Evolutionary conservation across 2,888 invertebrate genomes (phyloP).

Genomic region (Drosophila trichaetosa): DNA sequence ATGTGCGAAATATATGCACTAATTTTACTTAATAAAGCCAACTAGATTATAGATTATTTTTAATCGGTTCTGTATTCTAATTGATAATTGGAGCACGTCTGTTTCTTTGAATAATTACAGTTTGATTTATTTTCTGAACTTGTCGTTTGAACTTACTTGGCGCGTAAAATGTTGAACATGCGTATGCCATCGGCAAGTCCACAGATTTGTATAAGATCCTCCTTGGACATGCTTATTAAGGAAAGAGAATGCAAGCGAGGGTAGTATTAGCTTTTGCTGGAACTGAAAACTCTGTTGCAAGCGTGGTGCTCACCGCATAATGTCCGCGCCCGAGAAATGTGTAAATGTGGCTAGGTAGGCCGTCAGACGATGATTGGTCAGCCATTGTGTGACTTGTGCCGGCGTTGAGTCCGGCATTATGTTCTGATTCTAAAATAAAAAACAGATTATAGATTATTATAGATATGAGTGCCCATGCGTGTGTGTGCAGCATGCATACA

Average conservation of each 20-base stretch:
- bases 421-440: constrained; percentile 84
- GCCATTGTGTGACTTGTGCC: constrained; percentile 92
- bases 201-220: constrained; percentile 97
- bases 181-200: constrained; percentile 97
- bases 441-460: neutral
- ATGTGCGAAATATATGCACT: no score
- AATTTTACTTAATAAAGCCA: no score
- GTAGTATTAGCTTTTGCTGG: neutral
- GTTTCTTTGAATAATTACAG: neutral
- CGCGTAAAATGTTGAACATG: constrained; percentile 94
- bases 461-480: no score
- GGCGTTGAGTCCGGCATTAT: constrained; percentile 89
- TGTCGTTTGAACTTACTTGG: constrained; percentile 87
- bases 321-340: constrained; percentile 95
- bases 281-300: neutral
- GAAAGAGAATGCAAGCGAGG: constrained; percentile 12
- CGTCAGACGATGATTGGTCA: constrained; percentile 91
- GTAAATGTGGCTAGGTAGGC: constrained; percentile 91
- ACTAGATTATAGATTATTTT: neutral
- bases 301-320: constrained; percentile 88
- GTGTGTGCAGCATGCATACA: constrained; percentile 66
- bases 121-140: neutral
- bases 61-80: neutral
- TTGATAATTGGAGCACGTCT: neutral
- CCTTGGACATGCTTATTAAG: constrained; percentile 89